Evolutionary conservation across 2,113 vertebrate species (phyloP), one percentile per base, ranked within the genome.

Genomic region (Probosciger aterrimus): DNA sequence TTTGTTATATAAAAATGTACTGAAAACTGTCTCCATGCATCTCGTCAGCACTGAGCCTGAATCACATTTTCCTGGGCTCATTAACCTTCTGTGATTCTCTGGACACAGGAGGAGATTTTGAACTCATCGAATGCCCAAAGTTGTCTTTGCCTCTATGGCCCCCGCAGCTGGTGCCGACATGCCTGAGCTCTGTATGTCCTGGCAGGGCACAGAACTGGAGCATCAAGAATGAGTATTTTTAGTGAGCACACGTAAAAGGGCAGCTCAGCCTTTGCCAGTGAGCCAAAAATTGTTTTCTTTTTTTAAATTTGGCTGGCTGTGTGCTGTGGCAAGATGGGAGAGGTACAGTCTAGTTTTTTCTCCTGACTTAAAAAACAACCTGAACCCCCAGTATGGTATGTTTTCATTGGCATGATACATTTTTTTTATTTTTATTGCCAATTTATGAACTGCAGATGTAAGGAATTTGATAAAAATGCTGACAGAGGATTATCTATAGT

Each of bases 391-490:
- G 13, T 73, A 3, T 27, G 35, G 31, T 12, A 18, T 4, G 3
- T 41, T 86, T 88, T 24, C 2, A 0, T 28, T 85, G 31, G 17
- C 69, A 64, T 60, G 27, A 24, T 18, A 9, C 33, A 0, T 11
- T 70, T 75, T 37, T 69, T 47, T 28, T 20, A 30, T 37, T 75
- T 62, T 35, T 59, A 68, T 71, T 80, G 55, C 33, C 17, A 35
- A 4, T 78, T 88, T 86, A 73, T 92, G 77, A 76, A 65, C 67
- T 87, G 44, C 67, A 92, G 83, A 76, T 88, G 57, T 3, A 92
- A 86, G 31, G 44, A 84, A 82, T 91, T 78, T 73, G 88, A 84
- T 92, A 83, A 84, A 93, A 96, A 65, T 37, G 14, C 55, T 82
- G 62, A 35, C 44, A 84, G 80, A 41, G 1, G 4, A 89, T 92